phyloP scores from a whole-genome alignment of 1,140 invertebrate species.

The Drosophila ohnishii region DNA sequence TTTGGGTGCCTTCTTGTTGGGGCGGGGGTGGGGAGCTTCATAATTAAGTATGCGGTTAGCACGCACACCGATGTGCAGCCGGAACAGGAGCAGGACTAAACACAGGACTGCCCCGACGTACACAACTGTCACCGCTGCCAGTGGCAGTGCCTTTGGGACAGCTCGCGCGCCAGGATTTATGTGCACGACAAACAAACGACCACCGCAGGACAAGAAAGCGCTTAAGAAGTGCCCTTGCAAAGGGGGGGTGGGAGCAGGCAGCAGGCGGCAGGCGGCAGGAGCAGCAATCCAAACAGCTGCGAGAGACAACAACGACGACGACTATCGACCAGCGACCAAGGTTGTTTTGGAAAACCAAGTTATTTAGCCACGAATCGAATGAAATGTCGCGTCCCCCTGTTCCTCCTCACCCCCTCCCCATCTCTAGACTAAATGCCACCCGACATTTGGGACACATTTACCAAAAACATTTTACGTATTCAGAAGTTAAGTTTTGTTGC shows the following conservation, averaged over 20 bases:
- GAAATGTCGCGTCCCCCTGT: conserved; percentile 60
- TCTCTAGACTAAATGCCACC: conserved; percentile 48
- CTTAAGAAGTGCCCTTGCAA: conserved; percentile 70
- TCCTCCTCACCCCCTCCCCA: conserved; percentile 1
- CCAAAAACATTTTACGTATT: conserved; percentile 80
- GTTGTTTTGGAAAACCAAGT: conserved; percentile 68
- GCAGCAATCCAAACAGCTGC: conserved; percentile 75
- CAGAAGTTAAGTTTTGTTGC: conserved; percentile 70
- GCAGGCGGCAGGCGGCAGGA: conserved; percentile 13
- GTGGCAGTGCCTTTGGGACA: conserved; percentile 81
- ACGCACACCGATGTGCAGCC: conserved; percentile 35
- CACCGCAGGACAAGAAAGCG: conserved; percentile 82
- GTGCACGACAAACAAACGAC: conserved; percentile 81
- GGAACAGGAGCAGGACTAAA: conserved; percentile 29
- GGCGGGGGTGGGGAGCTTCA: conserved; percentile 53
- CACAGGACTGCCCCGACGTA: conserved; percentile 2
- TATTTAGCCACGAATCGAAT: conserved; percentile 77
- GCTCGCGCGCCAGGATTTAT: conserved; percentile 81
- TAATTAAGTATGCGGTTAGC: conserved; percentile 80
- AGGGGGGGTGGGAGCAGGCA: background rate
- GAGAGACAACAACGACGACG: conserved; percentile 67
- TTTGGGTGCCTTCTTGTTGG: conserved; percentile 14
- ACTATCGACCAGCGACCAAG: conserved; percentile 61
- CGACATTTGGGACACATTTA: conserved; percentile 80
- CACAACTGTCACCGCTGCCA: conserved; percentile 66